Conservation (phyloP, 2,888 invertebrate genomes). For the Agrilus biguttatus region DNA sequence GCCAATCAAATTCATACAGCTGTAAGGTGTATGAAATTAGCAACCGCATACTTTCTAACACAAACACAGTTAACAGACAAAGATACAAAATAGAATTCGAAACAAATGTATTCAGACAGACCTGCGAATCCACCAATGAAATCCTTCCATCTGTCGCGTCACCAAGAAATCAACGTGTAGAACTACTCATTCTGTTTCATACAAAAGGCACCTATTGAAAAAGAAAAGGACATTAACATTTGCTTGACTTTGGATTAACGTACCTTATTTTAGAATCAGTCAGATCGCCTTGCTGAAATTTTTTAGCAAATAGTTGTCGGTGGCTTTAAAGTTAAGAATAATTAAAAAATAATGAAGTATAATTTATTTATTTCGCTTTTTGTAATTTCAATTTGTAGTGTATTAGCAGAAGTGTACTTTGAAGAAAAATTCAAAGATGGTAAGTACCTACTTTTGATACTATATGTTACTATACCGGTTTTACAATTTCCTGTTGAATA, state of each 20-base stretch:
- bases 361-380: constrained; percentile 31
- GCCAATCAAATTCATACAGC: no score
- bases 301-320: no score
- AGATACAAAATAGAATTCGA: constrained; percentile 3
- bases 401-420: constrained; percentile 55
- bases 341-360: constrained; percentile 4
- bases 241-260: no score
- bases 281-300: no score
- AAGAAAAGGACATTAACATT: no score
- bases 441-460: constrained; percentile 34
- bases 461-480: not conserved
- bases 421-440: constrained; percentile 73
- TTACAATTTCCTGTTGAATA: not conserved
- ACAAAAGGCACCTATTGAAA: no score
- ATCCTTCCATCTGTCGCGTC: constrained; percentile 31
- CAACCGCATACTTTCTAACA: constrained; percentile 18
- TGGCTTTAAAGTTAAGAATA: no score
- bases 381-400: constrained; percentile 35
- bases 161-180: no score
- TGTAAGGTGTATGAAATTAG: no score
- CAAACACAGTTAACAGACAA: constrained; percentile 1
- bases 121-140: constrained; percentile 21
- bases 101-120: not conserved
- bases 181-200: no score
- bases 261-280: no score